These are phyloP conservation scores for Omphaloscelis lunosa DNA, from an alignment of 2,888 invertebrate genomes.

Conservation along the genomic window DNA sequence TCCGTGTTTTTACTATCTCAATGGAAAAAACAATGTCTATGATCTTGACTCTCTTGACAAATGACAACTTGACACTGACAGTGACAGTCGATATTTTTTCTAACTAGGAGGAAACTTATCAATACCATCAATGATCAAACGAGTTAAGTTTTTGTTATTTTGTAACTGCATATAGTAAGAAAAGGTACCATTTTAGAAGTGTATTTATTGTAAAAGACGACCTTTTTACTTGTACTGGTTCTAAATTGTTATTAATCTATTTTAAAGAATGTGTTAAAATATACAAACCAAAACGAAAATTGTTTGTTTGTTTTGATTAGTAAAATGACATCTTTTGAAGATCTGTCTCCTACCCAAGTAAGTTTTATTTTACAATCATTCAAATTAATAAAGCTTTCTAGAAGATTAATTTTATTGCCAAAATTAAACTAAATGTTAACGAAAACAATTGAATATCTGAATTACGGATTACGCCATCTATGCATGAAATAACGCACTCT, in stretches of 20 bases:
- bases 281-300: neutral
- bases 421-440: neutral
- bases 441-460: neutral
- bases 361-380: conserved; percentile 30
- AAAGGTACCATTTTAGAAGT: neutral
- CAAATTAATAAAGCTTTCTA: neutral
- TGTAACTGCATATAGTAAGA: neutral
- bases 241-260: neutral
- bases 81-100: neutral
- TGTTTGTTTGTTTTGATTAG: conserved; percentile 22
- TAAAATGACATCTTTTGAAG: conserved; percentile 77
- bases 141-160: conserved; percentile 13
- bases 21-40: too few relatives aligned
- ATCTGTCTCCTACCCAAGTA: conserved; percentile 78
- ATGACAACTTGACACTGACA: neutral
- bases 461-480: conserved; percentile 30
- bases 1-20: too few relatives aligned
- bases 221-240: too few relatives aligned
- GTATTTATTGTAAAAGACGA: neutral
- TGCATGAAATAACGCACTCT: neutral
- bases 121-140: too few relatives aligned
- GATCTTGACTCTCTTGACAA: too few relatives aligned
- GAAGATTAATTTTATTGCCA: neutral
- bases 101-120: too few relatives aligned
- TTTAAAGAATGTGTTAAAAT: neutral